phyloP scores from a whole-genome alignment of 2,797 vertebrate genomes.

The Microtus agrestis region DNA sequence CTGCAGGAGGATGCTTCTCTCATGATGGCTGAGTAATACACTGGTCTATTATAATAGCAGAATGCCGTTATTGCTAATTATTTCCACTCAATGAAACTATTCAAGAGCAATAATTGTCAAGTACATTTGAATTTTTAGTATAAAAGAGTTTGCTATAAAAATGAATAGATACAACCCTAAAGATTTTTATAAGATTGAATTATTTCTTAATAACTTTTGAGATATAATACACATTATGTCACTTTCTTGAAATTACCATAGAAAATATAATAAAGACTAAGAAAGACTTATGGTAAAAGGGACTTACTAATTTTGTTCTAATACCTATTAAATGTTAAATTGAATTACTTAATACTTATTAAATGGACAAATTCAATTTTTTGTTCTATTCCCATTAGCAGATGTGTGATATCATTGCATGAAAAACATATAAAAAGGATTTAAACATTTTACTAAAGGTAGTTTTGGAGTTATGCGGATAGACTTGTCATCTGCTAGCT shows the following conservation, averaged over 20 bases:
- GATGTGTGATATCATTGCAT: not conserved
- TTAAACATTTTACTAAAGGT: not conserved
- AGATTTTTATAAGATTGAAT: not conserved
- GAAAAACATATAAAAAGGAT: not conserved
- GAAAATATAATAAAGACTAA: not conserved
- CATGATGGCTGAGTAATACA: too few relatives aligned
- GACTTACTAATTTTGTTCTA: conserved; percentile 24
- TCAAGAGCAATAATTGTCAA: not conserved
- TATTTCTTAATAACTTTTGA: not conserved
- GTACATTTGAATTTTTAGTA: not conserved
- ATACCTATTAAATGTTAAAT: not conserved
- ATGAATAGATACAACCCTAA: not conserved
- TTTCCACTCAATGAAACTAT: not conserved
- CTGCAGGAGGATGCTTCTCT: not conserved
- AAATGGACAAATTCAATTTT: not conserved
- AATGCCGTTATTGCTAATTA: not conserved
- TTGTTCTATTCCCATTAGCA: not conserved
- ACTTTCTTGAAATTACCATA: not conserved
- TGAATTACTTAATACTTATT: not conserved
- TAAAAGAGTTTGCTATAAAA: not conserved
- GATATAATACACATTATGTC: not conserved
- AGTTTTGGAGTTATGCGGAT: not conserved
- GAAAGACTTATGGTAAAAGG: not conserved
- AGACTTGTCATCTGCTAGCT: not conserved
- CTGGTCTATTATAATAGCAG: not conserved